Percentiles rank a stretch among this genome's conserved stretches.
Conservation (phyloP, 2,113 vertebrate genomes). For the Odontophorus gujanensis region DNA sequence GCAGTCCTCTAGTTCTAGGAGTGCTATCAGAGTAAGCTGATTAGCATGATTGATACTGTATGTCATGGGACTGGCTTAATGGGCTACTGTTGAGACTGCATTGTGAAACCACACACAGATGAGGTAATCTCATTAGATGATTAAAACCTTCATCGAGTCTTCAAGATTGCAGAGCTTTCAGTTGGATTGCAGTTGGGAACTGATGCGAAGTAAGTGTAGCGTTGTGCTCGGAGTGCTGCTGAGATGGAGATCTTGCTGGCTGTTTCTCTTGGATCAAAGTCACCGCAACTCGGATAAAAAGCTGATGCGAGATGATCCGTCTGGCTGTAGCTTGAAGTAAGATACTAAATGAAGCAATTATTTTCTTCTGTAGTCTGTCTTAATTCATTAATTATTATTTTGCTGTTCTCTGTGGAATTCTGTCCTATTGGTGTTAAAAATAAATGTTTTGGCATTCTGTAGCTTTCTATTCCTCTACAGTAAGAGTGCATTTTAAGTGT, state of each 20-base stretch:
- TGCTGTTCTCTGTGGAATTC: background rate
- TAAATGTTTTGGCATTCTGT: background rate
- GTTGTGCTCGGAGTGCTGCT: slow-evolving; percentile 17
- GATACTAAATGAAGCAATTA: background rate
- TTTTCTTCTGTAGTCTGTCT: background rate
- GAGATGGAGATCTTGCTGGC: background rate
- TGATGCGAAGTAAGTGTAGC: slow-evolving; percentile 27
- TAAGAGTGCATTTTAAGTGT: background rate
- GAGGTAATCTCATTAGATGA: slow-evolving; percentile 78
- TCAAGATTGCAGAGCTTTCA: slow-evolving; percentile 64
- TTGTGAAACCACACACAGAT: slow-evolving; percentile 63
- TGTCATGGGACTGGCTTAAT: slow-evolving; percentile 75
- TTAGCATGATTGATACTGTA: slow-evolving; percentile 59
- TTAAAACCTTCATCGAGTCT: slow-evolving; percentile 60
- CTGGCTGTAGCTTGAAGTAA: slow-evolving; percentile 23
- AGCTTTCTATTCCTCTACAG: background rate
- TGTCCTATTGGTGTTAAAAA: background rate
- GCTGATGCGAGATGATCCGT: background rate
- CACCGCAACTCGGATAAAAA: background rate
- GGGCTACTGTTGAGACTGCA: slow-evolving; percentile 59
- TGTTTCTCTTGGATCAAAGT: background rate
- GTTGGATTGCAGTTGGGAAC: slow-evolving; percentile 21
- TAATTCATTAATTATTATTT: background rate
- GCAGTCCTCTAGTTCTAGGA: background rate
- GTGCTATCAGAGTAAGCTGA: slow-evolving; percentile 53